Conservation (phyloP, 1,140 invertebrate genomes). For the Lethocerus indicus region DNA sequence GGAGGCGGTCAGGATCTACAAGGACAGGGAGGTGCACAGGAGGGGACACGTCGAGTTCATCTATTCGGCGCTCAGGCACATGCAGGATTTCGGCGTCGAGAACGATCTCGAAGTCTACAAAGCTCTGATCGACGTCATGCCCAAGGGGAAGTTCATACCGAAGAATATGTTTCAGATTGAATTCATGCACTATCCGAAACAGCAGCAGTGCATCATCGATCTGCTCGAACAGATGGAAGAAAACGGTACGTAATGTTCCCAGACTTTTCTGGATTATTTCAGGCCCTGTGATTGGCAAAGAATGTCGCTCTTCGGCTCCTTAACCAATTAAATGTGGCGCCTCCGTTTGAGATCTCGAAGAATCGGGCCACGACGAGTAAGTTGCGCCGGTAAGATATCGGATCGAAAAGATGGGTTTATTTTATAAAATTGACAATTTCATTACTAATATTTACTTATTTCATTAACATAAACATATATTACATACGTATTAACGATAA, state of each 20-base stretch:
- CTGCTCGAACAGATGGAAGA: conserved; percentile 81
- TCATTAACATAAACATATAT: no score
- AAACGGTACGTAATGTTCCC: conserved; percentile 38
- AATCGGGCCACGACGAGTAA: no score
- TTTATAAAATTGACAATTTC: no score
- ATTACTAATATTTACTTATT: no score
- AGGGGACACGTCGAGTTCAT: conserved; percentile 88
- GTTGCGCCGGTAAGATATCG: no score
- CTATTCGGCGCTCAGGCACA: conserved; percentile 64
- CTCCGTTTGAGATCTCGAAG: no score
- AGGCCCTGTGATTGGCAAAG: no score
- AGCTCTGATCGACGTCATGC: conserved; percentile 73
- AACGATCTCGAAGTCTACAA: conserved; percentile 88
- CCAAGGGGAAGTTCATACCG: conserved; percentile 78
- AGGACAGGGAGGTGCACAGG: conserved; percentile 35
- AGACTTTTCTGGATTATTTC: no score
- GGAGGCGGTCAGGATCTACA: conserved; percentile 53
- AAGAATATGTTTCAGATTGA: conserved; percentile 65
- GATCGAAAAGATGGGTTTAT: no score
- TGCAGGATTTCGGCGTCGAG: conserved; percentile 81
- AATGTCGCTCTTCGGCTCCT: no score
- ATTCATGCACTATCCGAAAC: conserved; percentile 84
- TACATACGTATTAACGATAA: no score
- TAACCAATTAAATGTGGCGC: no score
- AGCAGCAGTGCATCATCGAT: conserved; percentile 80